Conservation (phyloP, 2,888 invertebrate species). For the Arge pagana region DNA sequence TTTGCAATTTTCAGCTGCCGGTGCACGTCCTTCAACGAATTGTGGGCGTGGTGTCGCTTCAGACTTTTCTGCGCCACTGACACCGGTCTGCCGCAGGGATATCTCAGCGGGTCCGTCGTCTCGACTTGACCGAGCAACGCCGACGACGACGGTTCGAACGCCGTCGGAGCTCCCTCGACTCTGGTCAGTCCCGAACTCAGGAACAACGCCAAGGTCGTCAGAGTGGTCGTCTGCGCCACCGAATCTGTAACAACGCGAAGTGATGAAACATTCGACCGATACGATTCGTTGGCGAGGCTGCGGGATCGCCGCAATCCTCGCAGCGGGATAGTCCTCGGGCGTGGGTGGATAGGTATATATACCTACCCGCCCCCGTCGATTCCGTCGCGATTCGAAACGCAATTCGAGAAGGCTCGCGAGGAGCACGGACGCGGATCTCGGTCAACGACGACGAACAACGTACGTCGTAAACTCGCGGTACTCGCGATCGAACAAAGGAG, state of each 20-base stretch:
- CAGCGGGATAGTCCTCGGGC: too few relatives aligned
- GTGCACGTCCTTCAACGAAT: constrained; percentile 49
- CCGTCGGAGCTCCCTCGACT: constrained; percentile 46
- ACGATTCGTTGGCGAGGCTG: not conserved
- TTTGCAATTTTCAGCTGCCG: constrained; percentile 54
- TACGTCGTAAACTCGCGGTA: too few relatives aligned
- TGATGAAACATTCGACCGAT: not conserved
- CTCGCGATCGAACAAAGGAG: too few relatives aligned
- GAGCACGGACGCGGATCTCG: too few relatives aligned
- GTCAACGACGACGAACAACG: too few relatives aligned
- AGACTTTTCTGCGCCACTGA: constrained; percentile 41
- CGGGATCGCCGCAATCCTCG: too few relatives aligned
- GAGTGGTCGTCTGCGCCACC: constrained; percentile 51
- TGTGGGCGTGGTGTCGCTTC: constrained; percentile 49
- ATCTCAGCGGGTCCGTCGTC: constrained; percentile 45
- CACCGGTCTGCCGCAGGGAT: constrained; percentile 52
- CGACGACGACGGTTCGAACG: constrained; percentile 33
- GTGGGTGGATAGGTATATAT: too few relatives aligned
- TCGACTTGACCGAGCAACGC: constrained; percentile 30
- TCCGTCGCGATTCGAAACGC: too few relatives aligned
- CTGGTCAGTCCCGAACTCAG: constrained; percentile 45
- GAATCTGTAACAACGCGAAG: constrained; percentile 46
- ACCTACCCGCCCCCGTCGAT: too few relatives aligned
- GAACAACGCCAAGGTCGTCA: constrained; percentile 52
- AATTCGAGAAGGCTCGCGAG: too few relatives aligned